Percentiles rank a stretch among this genome's conserved stretches.
Evolutionary conservation across 2,888 invertebrate species (phyloP).

Genomic region (Sinhomidia bicolor): DNA sequence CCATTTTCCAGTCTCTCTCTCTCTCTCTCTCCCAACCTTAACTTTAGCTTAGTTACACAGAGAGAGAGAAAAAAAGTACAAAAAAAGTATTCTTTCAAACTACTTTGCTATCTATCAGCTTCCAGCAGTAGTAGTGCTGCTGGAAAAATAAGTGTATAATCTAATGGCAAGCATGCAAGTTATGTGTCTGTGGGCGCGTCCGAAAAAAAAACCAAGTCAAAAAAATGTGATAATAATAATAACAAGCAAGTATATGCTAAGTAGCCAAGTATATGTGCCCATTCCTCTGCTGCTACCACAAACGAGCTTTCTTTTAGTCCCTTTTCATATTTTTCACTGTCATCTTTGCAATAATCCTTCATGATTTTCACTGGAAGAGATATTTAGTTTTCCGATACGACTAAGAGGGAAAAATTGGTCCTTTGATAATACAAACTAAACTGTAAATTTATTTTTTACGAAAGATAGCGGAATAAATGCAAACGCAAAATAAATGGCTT

Average conservation of each 20-base stretch:
- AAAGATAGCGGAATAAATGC: background rate
- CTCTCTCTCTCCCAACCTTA: too few species aligned
- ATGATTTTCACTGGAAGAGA: conserved; percentile 50
- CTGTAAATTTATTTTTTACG: background rate
- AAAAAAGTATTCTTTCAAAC: background rate
- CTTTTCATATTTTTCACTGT: conserved; percentile 57
- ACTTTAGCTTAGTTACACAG: too few species aligned
- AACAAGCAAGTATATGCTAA: background rate
- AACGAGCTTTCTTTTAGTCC: background rate
- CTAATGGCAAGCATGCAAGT: background rate
- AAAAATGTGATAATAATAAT: background rate
- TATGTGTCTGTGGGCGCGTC: conserved; percentile 50
- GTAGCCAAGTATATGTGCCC: background rate
- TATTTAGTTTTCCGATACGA: conserved; percentile 47
- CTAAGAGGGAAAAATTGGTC: conserved; percentile 32
- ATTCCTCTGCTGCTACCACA: background rate
- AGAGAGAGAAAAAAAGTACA: too few species aligned
- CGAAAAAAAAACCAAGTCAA: background rate
- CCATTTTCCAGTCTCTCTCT: conserved; percentile 63
- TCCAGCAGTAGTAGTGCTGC: background rate
- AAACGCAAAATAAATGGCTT: too few species aligned
- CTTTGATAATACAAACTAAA: background rate
- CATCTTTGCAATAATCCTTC: conserved; percentile 44
- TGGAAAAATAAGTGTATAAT: background rate
- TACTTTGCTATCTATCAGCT: background rate